Evolutionary conservation across 2,797 vertebrate species (phyloP), one percentile per base, ranked within the genome.

Genomic region (Propithecus perrieri): DNA sequence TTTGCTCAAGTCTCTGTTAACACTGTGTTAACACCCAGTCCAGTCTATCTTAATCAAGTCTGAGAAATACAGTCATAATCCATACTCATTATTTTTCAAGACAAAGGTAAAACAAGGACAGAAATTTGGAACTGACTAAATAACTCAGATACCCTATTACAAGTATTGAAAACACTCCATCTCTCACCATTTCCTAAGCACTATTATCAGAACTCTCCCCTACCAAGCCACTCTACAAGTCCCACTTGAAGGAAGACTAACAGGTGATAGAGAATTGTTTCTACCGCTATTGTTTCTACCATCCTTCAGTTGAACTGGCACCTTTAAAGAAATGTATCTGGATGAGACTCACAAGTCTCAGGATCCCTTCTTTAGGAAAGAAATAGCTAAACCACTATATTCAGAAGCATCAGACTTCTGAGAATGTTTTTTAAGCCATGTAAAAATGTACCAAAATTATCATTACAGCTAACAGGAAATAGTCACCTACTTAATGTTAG

Each of bases 31-130:
- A 89, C 67, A 87, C 28, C 26, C 41, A 84, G 18, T 33, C n/a
- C 50, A 10, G 80, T 71, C 72, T 33, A 78, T 7, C 43, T 63
- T 76, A 76, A 80, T 74, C 50, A 65, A 88, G 13, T 81, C 33
- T 74, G 72, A 88, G 61, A 94, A 90, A 96, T 48, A 13, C 2
- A 61, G 18, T 94, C 38, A 85, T 43, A 95, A 85, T 18, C 61
- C 53, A 14, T n/a, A 81, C 38, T 48, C 41, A 48, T 2, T 61
- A 38, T 55, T 94, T 90, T 84, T 93, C 57, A 91, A 95, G 35
- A 83, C 89, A 67, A 72, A 72, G 22, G 38, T 72, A 90, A 84
- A 93, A 69, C 38, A 72, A 89, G 18, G 28, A 79, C 81, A 50
- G 30, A 69, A 81, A 74, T 38, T 33, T 95, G 74, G 20, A 88